Evolutionary conservation across 1,140 invertebrate species (phyloP), one percentile per base, ranked within the genome.

Genomic region (Trialeurodes vaporariorum): DNA sequence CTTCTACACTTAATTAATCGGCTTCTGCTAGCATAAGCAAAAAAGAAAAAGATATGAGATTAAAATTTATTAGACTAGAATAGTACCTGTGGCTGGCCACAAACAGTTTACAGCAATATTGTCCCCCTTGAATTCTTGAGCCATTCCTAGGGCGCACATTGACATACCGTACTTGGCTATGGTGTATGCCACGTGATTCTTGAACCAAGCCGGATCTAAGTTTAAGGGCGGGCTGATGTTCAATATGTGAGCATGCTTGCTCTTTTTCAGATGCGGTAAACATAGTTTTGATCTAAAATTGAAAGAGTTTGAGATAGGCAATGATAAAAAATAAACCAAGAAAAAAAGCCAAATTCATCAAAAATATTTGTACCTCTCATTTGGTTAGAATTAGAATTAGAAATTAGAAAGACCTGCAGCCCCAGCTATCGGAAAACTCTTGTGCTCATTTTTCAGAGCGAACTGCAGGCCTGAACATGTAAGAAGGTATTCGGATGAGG

Each of bases 151-250:
- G 1, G 93, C 94, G 80, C 95, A 98, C 93, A 99, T 94, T 0
- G 94, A 97, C 97, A 99, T 99, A 23, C 96, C 96, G 76, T 96
- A 98, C 75, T 99, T 99, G 1, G 96, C 92, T 86, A 98, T 98
- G 0, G 96, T 98, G 77, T 98, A 99, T 0, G 94, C 95, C 63
- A 97, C 88, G 81, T 98, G 92, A 73, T 90, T 84, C 66, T 86
- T 84, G 77, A 99, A 99, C 72, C 97, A 99, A 71, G 85, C 80
- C 0, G 92, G 84, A 70, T 88, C 85, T 86, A 99, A 85, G 75
- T 89, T 94, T 12, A 99, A 78, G 1, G 97, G 97, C 24, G 97
- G 97, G 68, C 93, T 96, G 12, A 98, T 81, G 77, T 98, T 98
- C 2, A 99, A 81, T 73, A 99, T 98, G 74, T 98, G 97, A 2